Base-by-base conservation (phyloP, 2,797 vertebrate genomes). In the Loris lydekkerianus region DNA sequence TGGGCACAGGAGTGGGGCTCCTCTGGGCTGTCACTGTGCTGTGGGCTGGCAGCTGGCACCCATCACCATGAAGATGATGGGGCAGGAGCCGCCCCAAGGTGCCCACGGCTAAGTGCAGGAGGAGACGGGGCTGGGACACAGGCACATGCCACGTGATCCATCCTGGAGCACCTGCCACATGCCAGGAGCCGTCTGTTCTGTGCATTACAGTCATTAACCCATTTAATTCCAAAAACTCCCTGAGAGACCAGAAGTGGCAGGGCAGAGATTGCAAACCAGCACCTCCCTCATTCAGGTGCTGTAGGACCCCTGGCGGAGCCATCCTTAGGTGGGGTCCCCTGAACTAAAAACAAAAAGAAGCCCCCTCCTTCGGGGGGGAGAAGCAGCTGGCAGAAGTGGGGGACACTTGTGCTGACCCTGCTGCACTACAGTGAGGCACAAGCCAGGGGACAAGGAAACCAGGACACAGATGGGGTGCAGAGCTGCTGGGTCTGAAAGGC, bases 181-280 rank as follows among this genome's bases (percentile, higher is more conserved):
- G 53, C 69, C 40, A 95, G 88, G 83, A 29, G 43, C 92, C 77
- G 85, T 94, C 88, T 96, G 93, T 75, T 94, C 70, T 67, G 40
- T 23, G 29, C 72, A 21, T 61, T 5, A 90, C 91, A 91, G 77
- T 70, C 67, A 72, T 58, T 43, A 77, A 83, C 53, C 70, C 70
- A 29, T 83, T 87, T 87, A 69, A 91, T 65, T 96, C 58, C 56
- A 31, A 58, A 86, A 21, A 18, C 31, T 17, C 37, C 23, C 46
- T 49, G n/a, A 77, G 76, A 89, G 89, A 73, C 63, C 56, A 67
- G 46, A 7, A 23, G n/a, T 17, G 40, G 65, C 5, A 1, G 20
- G 31, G 40, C 31, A 60, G 37, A 75, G 58, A 46, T 20, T 34
- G 72, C 31, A 49, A n/a, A 63, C 29, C 31, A 76, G 29, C 20